These are phyloP conservation scores for Neoitamus cyanurus DNA, from an alignment of 2,888 invertebrate genomes.

Conservation along the genomic window DNA sequence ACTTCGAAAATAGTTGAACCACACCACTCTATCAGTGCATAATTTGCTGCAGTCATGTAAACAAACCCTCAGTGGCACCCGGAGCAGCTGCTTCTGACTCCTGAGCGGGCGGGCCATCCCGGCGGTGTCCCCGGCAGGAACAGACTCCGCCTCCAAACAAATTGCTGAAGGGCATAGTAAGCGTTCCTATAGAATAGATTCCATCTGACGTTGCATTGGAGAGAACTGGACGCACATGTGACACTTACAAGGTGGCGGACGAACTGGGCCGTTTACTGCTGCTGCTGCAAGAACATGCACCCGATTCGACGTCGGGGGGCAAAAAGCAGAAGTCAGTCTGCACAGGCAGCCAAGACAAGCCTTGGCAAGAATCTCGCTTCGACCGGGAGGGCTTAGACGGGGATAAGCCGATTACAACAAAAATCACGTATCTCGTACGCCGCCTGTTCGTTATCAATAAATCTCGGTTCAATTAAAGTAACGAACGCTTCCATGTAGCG, in stretches of 20 bases:
- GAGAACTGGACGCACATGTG: not conserved
- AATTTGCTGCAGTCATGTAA: constrained; percentile 6
- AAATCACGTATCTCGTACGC: constrained; percentile 25
- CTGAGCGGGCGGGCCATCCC: not conserved
- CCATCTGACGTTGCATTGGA: not conserved
- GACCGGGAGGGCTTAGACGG: not conserved
- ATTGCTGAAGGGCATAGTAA: not conserved
- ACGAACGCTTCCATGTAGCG: not conserved
- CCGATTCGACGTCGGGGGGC: not conserved
- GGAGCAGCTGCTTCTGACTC: not conserved
- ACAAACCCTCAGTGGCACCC: not conserved
- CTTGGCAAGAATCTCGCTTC: not conserved
- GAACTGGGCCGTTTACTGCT: not conserved
- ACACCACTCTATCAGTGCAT: not conserved
- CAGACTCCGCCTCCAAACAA: not conserved
- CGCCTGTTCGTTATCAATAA: constrained; percentile 10
- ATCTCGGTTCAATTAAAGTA: constrained; percentile 25
- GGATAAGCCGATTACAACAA: constrained; percentile 22
- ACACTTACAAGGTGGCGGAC: not conserved
- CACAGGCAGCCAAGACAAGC: not conserved
- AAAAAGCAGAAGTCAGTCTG: not conserved
- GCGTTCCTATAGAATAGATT: not conserved
- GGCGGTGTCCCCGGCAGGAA: not conserved
- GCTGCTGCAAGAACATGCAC: not conserved
- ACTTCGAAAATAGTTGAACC: not conserved